Percentiles rank a stretch among this genome's conserved stretches.
phyloP scores from a whole-genome alignment of 2,888 invertebrate genomes.

The Agrilus cyanescens region DNA sequence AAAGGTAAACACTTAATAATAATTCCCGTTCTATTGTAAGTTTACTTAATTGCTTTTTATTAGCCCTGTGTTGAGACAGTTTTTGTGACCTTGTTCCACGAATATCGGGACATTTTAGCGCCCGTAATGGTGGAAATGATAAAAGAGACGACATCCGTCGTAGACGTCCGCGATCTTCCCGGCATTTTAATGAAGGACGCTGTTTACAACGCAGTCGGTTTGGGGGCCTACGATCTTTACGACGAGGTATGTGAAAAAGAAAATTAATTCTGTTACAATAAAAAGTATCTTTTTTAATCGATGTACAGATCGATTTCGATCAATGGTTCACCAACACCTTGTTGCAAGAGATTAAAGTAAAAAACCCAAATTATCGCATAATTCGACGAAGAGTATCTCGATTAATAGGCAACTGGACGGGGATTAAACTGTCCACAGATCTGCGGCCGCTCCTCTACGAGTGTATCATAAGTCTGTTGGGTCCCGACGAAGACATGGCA shows the following conservation, averaged over 20 bases:
- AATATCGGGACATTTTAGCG: conserved; percentile 59
- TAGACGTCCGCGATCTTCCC: conserved; percentile 58
- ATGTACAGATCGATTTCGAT: conserved; percentile 74
- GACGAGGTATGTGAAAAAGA: conserved; percentile 53
- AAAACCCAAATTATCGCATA: conserved; percentile 72
- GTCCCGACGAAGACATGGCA: conserved; percentile 71
- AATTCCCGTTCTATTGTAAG: conserved; percentile 1
- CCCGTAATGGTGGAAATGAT: conserved; percentile 64
- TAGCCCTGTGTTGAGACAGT: conserved; percentile 82
- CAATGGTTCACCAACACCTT: conserved; percentile 80
- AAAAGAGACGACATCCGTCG: conserved; percentile 52
- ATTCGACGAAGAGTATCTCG: conserved; percentile 75
- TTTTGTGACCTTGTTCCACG: conserved; percentile 72
- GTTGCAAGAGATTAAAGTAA: conserved; percentile 68
- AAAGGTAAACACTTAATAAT: conserved; percentile 46
- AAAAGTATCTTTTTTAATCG: conserved; percentile 13
- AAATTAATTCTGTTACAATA: conserved; percentile 6
- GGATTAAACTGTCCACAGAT: conserved; percentile 70
- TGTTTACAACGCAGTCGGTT: conserved; percentile 83
- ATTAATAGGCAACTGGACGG: conserved; percentile 68
- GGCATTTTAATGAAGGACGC: conserved; percentile 83
- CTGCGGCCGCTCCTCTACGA: conserved; percentile 73
- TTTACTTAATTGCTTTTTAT: conserved; percentile 16
- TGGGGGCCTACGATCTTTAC: conserved; percentile 80
- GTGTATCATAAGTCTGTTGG: conserved; percentile 61